These are phyloP conservation scores for Lydus trimaculatus DNA, from an alignment of 2,888 invertebrate genomes.

Conservation along the genomic window DNA sequence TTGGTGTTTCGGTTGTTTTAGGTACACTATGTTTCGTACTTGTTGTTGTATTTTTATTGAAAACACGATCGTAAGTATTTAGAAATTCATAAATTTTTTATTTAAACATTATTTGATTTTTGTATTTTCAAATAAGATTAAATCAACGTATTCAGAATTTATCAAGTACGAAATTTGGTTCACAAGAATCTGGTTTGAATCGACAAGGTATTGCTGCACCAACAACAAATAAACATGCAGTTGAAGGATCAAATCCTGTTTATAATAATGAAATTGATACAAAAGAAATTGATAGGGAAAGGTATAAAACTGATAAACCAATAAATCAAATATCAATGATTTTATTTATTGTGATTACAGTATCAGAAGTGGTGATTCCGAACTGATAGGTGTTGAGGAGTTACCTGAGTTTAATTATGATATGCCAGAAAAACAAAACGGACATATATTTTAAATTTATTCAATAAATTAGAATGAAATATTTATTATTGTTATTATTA, in stretches of 20 bases:
- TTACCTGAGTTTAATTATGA: slow-evolving; percentile 66
- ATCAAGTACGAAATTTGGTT: slow-evolving; percentile 70
- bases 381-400: slow-evolving; percentile 72
- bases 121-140: slow-evolving; percentile 62
- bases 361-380: slow-evolving; percentile 69
- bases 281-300: slow-evolving; percentile 64
- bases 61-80: slow-evolving; percentile 64
- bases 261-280: slow-evolving; percentile 67
- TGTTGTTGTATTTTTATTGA: slow-evolving; percentile 64
- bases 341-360: slow-evolving; percentile 57
- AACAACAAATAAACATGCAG: slow-evolving; percentile 74
- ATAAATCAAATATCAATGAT: slow-evolving; percentile 5
- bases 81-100: not conserved
- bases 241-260: slow-evolving; percentile 76
- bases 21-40: slow-evolving; percentile 64
- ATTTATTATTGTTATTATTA: slow-evolving; percentile 2
- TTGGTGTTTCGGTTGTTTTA: slow-evolving; percentile 64
- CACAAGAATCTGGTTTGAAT: slow-evolving; percentile 68
- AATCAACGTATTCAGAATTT: slow-evolving; percentile 69
- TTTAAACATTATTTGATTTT: no score
- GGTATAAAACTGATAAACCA: slow-evolving; percentile 54
- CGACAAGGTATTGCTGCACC: slow-evolving; percentile 64
- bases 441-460: not conserved
- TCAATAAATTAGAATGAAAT: not conserved
- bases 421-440: slow-evolving; percentile 41